Conservation (phyloP, 2,113 vertebrate species). For the Poicephalus gulielmi region DNA sequence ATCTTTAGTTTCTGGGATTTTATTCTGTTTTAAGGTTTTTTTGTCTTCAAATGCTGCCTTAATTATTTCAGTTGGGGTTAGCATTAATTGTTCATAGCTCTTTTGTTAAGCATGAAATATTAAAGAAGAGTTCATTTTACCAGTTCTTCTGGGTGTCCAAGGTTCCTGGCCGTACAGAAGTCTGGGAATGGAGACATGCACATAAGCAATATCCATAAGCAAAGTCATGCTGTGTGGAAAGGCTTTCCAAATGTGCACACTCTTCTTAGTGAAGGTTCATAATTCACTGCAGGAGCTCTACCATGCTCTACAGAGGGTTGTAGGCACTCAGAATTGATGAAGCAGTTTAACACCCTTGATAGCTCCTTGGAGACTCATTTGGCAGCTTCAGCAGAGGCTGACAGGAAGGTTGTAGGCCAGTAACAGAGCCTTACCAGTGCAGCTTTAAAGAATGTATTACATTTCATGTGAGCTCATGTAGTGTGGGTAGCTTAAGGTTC, state of each 20-base stretch:
- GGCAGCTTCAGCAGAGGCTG: not conserved
- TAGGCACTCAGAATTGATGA: not conserved
- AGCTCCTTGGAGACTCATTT: not conserved
- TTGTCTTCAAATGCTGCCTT: not conserved
- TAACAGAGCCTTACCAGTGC: not conserved
- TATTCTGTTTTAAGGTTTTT: not conserved
- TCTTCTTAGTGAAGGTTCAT: not conserved
- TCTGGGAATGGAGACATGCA: not conserved
- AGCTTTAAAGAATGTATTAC: not conserved
- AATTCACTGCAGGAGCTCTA: not conserved
- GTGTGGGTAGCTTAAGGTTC: not conserved
- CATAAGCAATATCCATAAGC: not conserved
- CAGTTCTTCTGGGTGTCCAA: not conserved
- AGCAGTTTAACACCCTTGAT: not conserved
- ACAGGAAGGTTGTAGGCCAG: not conserved
- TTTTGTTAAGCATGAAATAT: not conserved
- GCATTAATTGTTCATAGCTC: not conserved
- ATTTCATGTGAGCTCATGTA: not conserved
- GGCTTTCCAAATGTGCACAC: not conserved
- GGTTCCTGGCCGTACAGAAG: not conserved
- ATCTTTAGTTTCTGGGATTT: not conserved
- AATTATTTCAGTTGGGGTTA: not conserved
- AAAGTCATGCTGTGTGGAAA: not conserved
- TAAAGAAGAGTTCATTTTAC: not conserved
- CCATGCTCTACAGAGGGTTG: not conserved